phyloP scores from a whole-genome alignment of 2,113 vertebrate genomes.

The Thunnus thynnus region DNA sequence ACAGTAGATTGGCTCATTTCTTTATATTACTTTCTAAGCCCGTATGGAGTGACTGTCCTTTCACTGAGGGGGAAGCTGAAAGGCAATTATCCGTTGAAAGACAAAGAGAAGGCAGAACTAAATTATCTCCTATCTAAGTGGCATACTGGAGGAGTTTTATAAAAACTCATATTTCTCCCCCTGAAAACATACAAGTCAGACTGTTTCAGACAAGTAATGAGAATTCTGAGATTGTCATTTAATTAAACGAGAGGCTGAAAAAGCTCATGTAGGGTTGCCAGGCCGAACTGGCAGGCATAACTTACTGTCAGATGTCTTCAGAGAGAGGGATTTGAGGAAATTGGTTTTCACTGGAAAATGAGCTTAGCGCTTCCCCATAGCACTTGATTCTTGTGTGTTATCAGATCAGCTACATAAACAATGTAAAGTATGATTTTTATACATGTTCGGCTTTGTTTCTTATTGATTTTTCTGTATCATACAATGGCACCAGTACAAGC shows the following conservation, averaged over 20 bases:
- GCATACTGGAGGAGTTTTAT: constrained; percentile 27
- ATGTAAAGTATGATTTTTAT: background rate
- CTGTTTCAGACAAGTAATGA: constrained; percentile 54
- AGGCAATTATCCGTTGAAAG: constrained; percentile 69
- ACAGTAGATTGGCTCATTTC: constrained; percentile 70
- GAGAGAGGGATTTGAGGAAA: constrained; percentile 23
- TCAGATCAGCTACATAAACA: background rate
- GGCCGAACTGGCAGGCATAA: constrained; percentile 33
- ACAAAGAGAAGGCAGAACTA: constrained; percentile 53
- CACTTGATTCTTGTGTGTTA: background rate
- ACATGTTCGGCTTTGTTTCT: background rate
- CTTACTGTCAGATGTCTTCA: constrained; percentile 44
- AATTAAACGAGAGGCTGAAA: constrained; percentile 65
- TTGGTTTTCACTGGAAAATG: constrained; percentile 3
- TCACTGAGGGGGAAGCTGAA: constrained; percentile 52
- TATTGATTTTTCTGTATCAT: background rate
- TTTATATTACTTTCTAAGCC: constrained; percentile 60
- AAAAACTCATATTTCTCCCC: constrained; percentile 29
- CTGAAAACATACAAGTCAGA: constrained; percentile 37
- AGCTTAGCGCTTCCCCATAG: background rate
- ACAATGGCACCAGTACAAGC: background rate
- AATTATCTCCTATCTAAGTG: constrained; percentile 60
- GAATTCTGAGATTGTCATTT: constrained; percentile 48
- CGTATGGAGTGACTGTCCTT: constrained; percentile 24
- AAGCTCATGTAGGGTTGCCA: constrained; percentile 35